These are phyloP conservation scores for Rhinoraja longicauda DNA, from an alignment of 2,797 vertebrate species.

Conservation along the genomic window DNA sequence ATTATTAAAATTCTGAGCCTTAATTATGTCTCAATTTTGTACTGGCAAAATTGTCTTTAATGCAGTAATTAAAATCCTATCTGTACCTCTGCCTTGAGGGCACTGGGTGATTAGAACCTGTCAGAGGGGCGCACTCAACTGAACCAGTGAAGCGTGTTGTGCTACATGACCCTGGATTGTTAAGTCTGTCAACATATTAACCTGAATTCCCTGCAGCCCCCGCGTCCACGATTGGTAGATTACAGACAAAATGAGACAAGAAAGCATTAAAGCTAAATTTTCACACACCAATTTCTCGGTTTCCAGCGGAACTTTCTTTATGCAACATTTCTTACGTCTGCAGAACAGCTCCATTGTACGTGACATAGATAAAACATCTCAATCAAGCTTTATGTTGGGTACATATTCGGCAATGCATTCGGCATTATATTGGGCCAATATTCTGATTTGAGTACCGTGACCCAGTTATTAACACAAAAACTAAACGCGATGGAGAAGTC, in stretches of 20 bases:
- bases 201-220: constrained; percentile 97
- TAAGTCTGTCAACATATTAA: constrained; percentile 99
- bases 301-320: constrained; percentile 23
- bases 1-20: constrained; percentile 88
- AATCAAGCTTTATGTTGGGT: not conserved
- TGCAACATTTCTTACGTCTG: not conserved
- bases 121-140: constrained; percentile 79
- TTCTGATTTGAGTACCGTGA: not conserved
- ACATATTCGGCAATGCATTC: too few species aligned
- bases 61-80: constrained; percentile 86
- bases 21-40: constrained; percentile 96
- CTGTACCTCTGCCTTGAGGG: constrained; percentile 85
- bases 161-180: constrained; percentile 94
- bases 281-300: not conserved
- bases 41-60: constrained; percentile 71
- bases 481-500: too few species aligned
- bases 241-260: constrained; percentile 43
- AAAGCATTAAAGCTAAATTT: constrained; percentile 23
- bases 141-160: constrained; percentile 80
- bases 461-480: not conserved
- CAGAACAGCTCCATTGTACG: not conserved
- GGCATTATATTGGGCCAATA: not conserved
- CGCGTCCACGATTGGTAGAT: constrained; percentile 61
- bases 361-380: too few species aligned
- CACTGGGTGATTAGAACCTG: constrained; percentile 90